A percentile compares a stretch with the other conserved stretches of the same genome.
Evolutionary conservation across 23 tunicate species (phyloP).

Genomic region (Ascidia mentula): DNA sequence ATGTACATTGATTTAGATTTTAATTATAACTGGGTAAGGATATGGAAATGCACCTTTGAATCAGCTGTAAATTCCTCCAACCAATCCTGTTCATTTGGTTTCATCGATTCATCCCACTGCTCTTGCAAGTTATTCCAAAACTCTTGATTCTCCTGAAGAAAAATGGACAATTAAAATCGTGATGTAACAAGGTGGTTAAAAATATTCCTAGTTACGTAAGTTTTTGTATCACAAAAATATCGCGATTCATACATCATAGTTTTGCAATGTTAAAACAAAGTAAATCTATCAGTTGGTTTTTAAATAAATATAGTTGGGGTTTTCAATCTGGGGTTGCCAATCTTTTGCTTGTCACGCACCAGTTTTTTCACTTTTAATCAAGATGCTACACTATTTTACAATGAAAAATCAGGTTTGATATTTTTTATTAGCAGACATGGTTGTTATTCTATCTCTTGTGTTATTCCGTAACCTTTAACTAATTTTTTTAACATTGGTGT

Average conservation of each 20-base stretch:
- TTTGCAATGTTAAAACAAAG: background rate
- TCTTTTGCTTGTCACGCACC: no score
- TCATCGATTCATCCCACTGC: slow-evolving; percentile 51
- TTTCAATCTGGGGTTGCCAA: no score
- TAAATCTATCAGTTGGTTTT: no score
- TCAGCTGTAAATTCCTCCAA: slow-evolving; percentile 37
- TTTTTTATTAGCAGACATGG: no score
- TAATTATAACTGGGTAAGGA: background rate
- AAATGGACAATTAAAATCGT: background rate
- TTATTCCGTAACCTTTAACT: no score
- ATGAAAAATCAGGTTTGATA: no score
- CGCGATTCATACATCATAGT: background rate
- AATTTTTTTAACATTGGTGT: no score
- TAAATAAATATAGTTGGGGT: no score
- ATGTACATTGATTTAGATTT: background rate
- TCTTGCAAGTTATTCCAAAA: slow-evolving; percentile 59
- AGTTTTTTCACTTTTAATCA: no score
- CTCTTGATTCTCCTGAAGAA: slow-evolving; percentile 18
- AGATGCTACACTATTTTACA: no score
- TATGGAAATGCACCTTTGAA: background rate
- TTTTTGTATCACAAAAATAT: background rate
- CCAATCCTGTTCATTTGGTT: slow-evolving; percentile 57
- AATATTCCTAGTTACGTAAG: background rate
- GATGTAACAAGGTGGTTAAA: background rate
- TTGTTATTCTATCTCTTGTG: no score